Evolutionary conservation across 2,797 vertebrate species (phyloP).

Genomic region (Xiphorhynchus erythropygius): DNA sequence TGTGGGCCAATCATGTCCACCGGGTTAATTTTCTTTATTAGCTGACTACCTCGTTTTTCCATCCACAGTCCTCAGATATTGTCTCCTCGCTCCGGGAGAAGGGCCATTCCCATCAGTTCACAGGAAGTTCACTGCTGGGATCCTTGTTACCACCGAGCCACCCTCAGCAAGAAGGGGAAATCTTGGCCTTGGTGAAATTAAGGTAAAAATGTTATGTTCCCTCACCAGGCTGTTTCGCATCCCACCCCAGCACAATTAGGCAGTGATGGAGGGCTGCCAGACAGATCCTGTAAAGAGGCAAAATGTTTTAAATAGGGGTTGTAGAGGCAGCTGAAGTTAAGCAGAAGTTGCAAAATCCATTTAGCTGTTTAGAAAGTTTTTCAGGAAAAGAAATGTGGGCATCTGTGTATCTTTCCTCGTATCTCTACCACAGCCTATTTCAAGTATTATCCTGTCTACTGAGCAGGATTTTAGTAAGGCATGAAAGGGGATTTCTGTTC

Average conservation of each 20-base stretch:
- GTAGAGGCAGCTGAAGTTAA: neutral
- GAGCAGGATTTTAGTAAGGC: neutral
- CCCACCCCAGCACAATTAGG: neutral
- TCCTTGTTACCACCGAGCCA: neutral
- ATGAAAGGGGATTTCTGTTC: neutral
- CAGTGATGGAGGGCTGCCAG: neutral
- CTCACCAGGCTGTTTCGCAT: neutral
- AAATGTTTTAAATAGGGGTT: neutral
- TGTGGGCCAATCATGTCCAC: slow-evolving; percentile 30
- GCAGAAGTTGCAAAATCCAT: neutral
- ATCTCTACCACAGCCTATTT: neutral
- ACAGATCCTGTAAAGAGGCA: neutral
- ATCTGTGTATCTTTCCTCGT: neutral
- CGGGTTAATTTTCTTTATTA: slow-evolving; percentile 57
- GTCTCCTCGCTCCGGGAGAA: neutral
- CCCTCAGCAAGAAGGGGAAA: neutral
- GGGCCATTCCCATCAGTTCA: slow-evolving; percentile 8
- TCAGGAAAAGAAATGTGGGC: neutral
- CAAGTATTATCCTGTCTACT: neutral
- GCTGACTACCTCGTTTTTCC: neutral
- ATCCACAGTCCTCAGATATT: neutral
- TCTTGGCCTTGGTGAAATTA: neutral
- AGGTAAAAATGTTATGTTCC: neutral
- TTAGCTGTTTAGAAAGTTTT: slow-evolving; percentile 7
- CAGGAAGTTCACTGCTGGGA: slow-evolving; percentile 5